phyloP scores from a whole-genome alignment of 2,888 invertebrate species.

The Sylvicola cinctus region DNA sequence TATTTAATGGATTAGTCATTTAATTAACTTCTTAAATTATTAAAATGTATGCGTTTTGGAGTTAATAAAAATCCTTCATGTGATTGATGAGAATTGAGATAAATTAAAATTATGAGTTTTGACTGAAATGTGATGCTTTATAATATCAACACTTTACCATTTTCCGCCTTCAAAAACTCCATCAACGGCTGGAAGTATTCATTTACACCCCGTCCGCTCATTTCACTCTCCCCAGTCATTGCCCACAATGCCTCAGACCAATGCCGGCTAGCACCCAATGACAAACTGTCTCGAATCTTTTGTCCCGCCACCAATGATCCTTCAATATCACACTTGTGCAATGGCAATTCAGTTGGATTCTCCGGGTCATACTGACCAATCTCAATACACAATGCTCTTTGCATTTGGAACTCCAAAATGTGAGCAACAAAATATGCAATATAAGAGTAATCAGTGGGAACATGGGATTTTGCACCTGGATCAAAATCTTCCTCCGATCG shows the following conservation, averaged over 20 bases:
- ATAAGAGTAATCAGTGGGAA: conserved; percentile 25
- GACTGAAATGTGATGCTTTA: too few species aligned
- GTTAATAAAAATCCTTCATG: too few species aligned
- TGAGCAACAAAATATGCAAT: conserved; percentile 36
- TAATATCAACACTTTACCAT: conserved; percentile 20
- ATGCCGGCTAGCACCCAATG: conserved; percentile 27
- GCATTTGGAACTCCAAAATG: conserved; percentile 60
- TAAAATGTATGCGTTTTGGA: too few species aligned
- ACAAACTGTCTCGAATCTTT: conserved; percentile 29
- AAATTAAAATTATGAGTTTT: too few species aligned
- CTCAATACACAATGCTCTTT: conserved; percentile 42
- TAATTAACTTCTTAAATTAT: too few species aligned
- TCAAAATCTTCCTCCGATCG: conserved; percentile 25
- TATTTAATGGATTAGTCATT: too few species aligned
- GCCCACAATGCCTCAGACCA: conserved; percentile 36
- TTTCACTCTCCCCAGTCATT: conserved; percentile 31
- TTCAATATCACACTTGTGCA: conserved; percentile 53
- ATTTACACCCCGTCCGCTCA: conserved; percentile 31
- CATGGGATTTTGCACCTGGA: conserved; percentile 27
- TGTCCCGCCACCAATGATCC: conserved; percentile 43
- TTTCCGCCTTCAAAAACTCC: conserved; percentile 30
- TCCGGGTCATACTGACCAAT: conserved; percentile 39
- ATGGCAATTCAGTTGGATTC: conserved; percentile 33
- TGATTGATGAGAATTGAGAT: too few species aligned
- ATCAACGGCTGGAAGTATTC: conserved; percentile 36